A percentile compares a stretch with the other conserved stretches of the same genome.
These are phyloP conservation scores for Oxytorus armatus DNA, from an alignment of 2,888 invertebrate species.

Conservation along the genomic window DNA sequence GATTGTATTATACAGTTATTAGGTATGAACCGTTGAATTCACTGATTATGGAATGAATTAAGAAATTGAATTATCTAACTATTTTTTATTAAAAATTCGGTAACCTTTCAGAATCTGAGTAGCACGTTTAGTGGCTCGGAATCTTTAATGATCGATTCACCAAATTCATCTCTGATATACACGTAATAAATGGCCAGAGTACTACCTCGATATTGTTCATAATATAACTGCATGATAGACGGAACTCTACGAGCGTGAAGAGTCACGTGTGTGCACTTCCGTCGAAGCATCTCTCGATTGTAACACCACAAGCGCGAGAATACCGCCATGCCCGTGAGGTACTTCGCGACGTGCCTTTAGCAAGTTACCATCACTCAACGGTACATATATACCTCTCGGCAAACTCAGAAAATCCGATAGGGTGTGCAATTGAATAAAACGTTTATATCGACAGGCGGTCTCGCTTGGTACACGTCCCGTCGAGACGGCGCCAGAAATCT, in stretches of 20 bases:
- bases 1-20: no score
- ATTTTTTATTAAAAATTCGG: background rate
- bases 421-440: conserved; percentile 59
- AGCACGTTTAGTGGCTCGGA: no score
- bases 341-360: conserved; percentile 14
- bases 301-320: background rate
- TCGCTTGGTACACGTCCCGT: conserved; percentile 35
- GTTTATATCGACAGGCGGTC: conserved; percentile 61
- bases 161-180: background rate
- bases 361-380: background rate
- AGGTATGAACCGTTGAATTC: no score
- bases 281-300: conserved; percentile 15
- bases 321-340: background rate
- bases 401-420: conserved; percentile 64
- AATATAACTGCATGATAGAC: conserved; percentile 35
- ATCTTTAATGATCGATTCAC: background rate
- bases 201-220: conserved; percentile 19
- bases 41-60: no score
- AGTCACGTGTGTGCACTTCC: conserved; percentile 38
- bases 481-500: conserved; percentile 57
- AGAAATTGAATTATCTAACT: no score
- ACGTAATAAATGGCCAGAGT: background rate
- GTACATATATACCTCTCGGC: conserved; percentile 5
- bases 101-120: no score
- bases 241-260: conserved; percentile 10